Base-by-base conservation (phyloP, 2,888 invertebrate species). In the Campoplex nolae region DNA sequence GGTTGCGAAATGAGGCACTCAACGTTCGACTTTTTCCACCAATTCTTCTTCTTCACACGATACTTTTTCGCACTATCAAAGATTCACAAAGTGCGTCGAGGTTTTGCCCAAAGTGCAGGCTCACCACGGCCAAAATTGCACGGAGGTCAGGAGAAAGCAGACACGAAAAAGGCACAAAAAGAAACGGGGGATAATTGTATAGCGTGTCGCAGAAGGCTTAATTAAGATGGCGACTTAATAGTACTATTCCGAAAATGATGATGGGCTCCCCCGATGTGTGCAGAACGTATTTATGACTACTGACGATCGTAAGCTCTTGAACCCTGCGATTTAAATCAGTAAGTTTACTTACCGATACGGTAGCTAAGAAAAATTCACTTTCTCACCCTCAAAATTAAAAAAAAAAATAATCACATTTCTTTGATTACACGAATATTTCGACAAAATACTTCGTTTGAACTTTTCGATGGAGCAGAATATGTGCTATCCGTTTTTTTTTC, bases 101-200 rank as follows among this genome's bases (percentile, higher is more conserved):
- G 71, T 32, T 62, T 62, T 71, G 71, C 42, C 11, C 79, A 32
- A 45, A 68, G 28, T 56, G 45, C 32, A 68, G 56, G 23, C 42
- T 42, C 54, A 54, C 45, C 28, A 48, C 80, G 51, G 38, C 38
- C 48, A 32, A 70, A 67, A 86, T 83, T 87, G 83, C 85, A 81
- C 82, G 85, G 74, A 89, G 79, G 87, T 91, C 91, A 91, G 86
- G 90, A 90, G 90, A 91, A 90, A 91, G 91, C 89, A 86, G 77
- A 73, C 78, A 62, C 86, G 80, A 81, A 74, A 87, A 88, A 86
- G 38, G 35, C 38, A 32, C 78, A 68, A 76, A 67, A 67, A 67
- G 32, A 75, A 48, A 62, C 67, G 18, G 48, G 76, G 68, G 78
- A 75, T 83, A 79, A 83, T 79, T 86, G 78, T 42, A 35, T 51